phyloP scores from a whole-genome alignment of 2,888 invertebrate genomes.

The Synanthedon vespiformis region DNA sequence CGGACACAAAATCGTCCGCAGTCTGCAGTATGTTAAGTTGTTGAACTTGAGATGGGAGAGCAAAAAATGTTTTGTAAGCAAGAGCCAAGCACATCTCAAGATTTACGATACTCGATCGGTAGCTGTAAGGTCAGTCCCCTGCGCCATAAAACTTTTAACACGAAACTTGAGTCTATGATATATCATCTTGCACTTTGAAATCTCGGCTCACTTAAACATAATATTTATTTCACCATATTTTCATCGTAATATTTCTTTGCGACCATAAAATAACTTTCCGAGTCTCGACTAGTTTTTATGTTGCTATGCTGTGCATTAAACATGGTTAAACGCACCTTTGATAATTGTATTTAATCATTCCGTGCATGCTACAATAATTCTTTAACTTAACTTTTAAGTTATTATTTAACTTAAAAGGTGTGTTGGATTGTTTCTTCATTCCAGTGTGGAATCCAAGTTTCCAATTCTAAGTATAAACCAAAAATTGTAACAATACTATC shows the following conservation, averaged over 20 bases:
- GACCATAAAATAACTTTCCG: conserved; percentile 10
- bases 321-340: too few relatives aligned
- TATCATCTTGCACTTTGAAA: conserved; percentile 9
- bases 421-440: too few relatives aligned
- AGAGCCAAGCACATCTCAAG: conserved; percentile 12
- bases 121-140: conserved; percentile 35
- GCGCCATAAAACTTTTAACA: conserved; percentile 27
- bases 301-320: too few relatives aligned
- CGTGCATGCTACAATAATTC: too few relatives aligned
- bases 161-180: conserved; percentile 8
- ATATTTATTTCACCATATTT: background rate
- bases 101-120: conserved; percentile 39
- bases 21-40: conserved; percentile 27
- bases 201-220: conserved; percentile 13
- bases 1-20: conserved; percentile 16
- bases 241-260: conserved; percentile 13
- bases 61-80: conserved; percentile 1
- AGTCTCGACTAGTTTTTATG: conserved; percentile 22
- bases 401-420: too few relatives aligned
- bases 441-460: too few relatives aligned
- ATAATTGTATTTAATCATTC: too few relatives aligned
- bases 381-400: too few relatives aligned
- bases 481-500: too few relatives aligned
- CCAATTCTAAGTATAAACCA: too few relatives aligned
- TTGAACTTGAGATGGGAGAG: conserved; percentile 32